Evolutionary conservation across 2,888 invertebrate species (phyloP), one percentile per base, ranked within the genome.

Genomic region (Morinoia aosen): DNA sequence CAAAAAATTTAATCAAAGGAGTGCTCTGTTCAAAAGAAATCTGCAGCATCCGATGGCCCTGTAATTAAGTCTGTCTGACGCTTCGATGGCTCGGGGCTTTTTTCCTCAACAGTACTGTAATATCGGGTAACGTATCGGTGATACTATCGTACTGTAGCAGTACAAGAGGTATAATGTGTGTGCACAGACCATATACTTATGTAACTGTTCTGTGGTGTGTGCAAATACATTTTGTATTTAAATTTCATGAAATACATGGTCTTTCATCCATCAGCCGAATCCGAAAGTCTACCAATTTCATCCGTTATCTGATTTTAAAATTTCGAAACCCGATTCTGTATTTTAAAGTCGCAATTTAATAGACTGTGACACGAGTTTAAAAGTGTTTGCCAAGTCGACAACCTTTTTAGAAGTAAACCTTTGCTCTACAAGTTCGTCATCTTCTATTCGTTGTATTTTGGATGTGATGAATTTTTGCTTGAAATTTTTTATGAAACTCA

Each of bases 41-140:
- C 33, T 76, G 76, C 76, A 76, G 76, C 76, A 19, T 76, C 76
- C 76, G 76, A 76, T 76, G 76, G 76, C 76, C 76, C 76, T 76
- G 76, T 76, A 76, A 76, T 76, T 76, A 76, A 76, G 76, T 76
- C 76, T 33, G 76, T 76, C 76, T 76, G 76, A 76, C 8, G 8
- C 76, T 33, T 76, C 76, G 76, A 76, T 76, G 76, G 76, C 76
- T 25, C 25, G 19, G 76, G 25, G 33, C 10, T 10, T 76, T 76
- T 76, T 76, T 76, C 61, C 61, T 76, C 76, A 3, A 10, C 33
- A 33, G 76, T 25, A 76, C 76, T 76, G 76, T 14, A 76, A 76
- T 76, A 12, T 76, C 19, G 76, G 25, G 25, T 33, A 16, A 33
- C 76, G 76, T 76, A 76, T 7, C 25, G 76, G 76, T 76, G 76